These are phyloP conservation scores for Shinisaurus crocodilurus DNA, from an alignment of 2,113 vertebrate species.

Conservation along the genomic window DNA sequence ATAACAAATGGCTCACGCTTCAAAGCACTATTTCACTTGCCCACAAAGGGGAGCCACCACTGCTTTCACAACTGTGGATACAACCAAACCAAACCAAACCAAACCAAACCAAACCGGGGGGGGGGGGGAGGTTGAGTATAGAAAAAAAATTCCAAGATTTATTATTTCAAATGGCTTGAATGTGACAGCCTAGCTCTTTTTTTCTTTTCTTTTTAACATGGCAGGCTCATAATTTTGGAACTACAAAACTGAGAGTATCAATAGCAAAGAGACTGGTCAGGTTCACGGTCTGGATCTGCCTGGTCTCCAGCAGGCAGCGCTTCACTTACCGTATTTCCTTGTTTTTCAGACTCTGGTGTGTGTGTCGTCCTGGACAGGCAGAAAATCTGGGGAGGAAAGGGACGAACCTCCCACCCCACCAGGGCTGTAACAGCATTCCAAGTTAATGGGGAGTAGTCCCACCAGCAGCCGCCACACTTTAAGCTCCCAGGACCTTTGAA, in stretches of 20 bases:
- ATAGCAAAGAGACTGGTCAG: background rate
- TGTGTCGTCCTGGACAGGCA: background rate
- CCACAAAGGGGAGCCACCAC: slow-evolving; percentile 16
- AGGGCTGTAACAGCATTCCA: background rate
- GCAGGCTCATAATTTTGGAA: background rate
- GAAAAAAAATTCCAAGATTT: background rate
- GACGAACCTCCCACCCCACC: background rate
- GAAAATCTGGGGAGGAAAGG: background rate
- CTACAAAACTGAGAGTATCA: background rate
- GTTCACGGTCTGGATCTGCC: background rate
- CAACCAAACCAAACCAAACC: no score
- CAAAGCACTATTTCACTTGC: background rate
- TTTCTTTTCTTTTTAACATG: background rate
- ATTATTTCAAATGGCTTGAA: background rate
- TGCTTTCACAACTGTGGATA: background rate
- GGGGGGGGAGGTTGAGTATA: background rate
- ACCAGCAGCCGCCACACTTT: background rate
- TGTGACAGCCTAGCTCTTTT: background rate
- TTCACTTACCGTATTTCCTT: background rate
- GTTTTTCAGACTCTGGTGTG: background rate
- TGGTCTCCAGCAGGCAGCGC: background rate
- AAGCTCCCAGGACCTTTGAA: background rate
- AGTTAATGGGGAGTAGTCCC: background rate
- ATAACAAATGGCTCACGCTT: background rate
- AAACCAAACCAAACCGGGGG: no score